Conservation (phyloP, 30 jellyfish, hydroid and myxozoan genomes). For the Mastigias papua region DNA sequence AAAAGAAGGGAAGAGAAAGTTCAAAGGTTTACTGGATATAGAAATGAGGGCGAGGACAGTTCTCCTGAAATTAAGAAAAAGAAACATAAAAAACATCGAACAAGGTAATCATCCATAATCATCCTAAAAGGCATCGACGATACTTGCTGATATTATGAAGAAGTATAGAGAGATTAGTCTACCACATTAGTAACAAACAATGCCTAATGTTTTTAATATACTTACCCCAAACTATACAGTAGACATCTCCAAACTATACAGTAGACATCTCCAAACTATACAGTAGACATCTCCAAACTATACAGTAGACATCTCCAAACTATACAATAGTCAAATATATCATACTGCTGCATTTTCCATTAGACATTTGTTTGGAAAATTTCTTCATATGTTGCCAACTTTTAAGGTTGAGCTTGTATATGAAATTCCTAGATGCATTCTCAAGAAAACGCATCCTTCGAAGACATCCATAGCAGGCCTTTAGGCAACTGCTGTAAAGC, state of each 20-base stretch:
- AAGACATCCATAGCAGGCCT: neutral
- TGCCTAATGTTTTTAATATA: too few species aligned
- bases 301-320: too few species aligned
- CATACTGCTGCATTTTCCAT: too few species aligned
- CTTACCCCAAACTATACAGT: too few species aligned
- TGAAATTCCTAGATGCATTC: neutral
- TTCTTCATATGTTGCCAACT: neutral
- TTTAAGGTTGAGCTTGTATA: too few species aligned
- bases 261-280: neutral
- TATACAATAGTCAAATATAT: too few species aligned
- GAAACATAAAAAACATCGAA: conserved; percentile 3
- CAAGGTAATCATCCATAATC: neutral
- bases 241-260: neutral
- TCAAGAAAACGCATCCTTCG: neutral
- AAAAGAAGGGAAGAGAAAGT: neutral
- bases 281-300: too few species aligned
- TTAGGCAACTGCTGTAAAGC: neutral
- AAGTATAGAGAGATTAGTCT: too few species aligned
- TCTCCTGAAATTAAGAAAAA: neutral
- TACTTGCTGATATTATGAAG: too few species aligned
- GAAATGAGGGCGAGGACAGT: neutral
- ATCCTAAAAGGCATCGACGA: too few species aligned
- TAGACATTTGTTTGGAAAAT: too few species aligned
- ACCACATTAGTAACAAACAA: too few species aligned
- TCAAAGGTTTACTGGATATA: neutral